Percentiles rank a stretch among this genome's conserved stretches.
Conservation (phyloP, 2,113 vertebrate genomes). For the Phoxinus phoxinus region DNA sequence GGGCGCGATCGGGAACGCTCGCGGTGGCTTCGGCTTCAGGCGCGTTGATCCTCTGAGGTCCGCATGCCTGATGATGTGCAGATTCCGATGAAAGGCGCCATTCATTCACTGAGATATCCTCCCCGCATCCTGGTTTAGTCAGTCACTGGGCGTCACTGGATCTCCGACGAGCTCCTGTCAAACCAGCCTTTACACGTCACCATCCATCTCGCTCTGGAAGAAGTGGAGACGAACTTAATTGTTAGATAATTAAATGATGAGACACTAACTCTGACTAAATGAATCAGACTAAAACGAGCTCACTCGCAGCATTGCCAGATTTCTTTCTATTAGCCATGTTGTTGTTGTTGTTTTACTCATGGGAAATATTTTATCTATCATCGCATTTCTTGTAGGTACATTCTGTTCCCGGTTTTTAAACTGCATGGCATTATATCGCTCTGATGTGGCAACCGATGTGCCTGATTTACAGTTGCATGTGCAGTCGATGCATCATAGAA, state of each 20-base stretch:
- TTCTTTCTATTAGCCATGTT: neutral
- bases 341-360: neutral
- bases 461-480: neutral
- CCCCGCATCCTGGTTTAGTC: neutral
- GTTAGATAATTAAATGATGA: conserved; percentile 25
- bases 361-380: neutral
- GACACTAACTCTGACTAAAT: conserved; percentile 24
- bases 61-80: conserved; percentile 8
- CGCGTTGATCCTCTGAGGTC: conserved; percentile 29
- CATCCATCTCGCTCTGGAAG: conserved; percentile 35
- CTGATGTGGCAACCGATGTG: neutral
- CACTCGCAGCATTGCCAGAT: neutral
- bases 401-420: neutral
- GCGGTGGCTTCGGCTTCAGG: conserved; percentile 4
- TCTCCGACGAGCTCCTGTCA: conserved; percentile 37
- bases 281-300: neutral
- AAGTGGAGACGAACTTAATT: conserved; percentile 45
- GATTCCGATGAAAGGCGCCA: conserved; percentile 41
- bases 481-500: neutral
- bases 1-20: neutral
- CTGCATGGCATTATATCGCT: neutral
- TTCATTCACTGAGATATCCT: conserved; percentile 17
- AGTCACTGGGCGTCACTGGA: neutral
- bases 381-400: neutral
- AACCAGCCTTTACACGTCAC: conserved; percentile 41